Evolutionary conservation across 92 coral and sea anemone genomes (phyloP).

Genomic region (Phymanthus crucifer): DNA sequence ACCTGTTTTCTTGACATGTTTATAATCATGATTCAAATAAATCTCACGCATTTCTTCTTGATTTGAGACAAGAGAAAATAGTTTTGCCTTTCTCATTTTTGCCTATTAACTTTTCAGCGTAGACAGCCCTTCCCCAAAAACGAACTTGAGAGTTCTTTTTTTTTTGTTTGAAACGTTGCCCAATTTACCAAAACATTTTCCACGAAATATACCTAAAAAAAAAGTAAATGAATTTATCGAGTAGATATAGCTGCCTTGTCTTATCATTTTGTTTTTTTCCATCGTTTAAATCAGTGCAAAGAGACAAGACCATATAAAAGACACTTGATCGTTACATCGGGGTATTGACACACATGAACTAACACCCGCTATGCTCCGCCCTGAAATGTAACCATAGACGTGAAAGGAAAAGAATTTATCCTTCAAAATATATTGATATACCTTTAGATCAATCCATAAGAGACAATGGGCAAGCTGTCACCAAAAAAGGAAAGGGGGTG

Average conservation of each 20-base stretch:
- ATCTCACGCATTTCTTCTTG: neutral
- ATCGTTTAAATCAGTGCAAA: neutral
- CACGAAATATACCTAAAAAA: too few relatives aligned
- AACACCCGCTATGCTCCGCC: slow-evolving; percentile 17
- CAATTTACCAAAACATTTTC: too few relatives aligned
- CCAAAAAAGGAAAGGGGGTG: too few relatives aligned
- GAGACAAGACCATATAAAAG: neutral
- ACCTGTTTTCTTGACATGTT: neutral
- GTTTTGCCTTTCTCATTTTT: too few relatives aligned
- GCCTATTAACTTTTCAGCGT: too few relatives aligned
- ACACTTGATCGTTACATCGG: neutral
- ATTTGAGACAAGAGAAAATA: neutral
- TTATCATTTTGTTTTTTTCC: neutral
- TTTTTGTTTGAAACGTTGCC: too few relatives aligned
- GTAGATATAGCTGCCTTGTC: neutral
- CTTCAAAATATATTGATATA: neutral
- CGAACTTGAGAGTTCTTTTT: too few relatives aligned
- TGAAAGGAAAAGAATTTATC: neutral
- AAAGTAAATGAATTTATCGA: too few relatives aligned
- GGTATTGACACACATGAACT: neutral
- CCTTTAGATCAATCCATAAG: too few relatives aligned
- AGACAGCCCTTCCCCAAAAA: too few relatives aligned
- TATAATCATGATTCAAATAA: neutral
- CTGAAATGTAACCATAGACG: neutral
- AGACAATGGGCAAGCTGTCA: too few relatives aligned